Percentiles rank a stretch among this genome's conserved stretches.
Evolutionary conservation across 2,113 vertebrate genomes (phyloP).

Genomic region (Mus pahari): DNA sequence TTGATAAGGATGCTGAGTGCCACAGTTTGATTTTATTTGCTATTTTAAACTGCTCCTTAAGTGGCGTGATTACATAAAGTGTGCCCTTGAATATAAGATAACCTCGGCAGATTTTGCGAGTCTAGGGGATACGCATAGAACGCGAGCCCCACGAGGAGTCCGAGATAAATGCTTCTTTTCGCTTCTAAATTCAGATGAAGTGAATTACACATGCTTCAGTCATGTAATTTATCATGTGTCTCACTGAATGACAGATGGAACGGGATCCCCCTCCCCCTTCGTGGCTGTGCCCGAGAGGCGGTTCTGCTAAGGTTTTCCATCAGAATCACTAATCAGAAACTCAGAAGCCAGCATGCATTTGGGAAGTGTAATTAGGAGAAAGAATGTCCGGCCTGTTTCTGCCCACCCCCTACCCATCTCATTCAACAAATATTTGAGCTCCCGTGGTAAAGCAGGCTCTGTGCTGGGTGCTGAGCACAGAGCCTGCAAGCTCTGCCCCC

Average conservation of each 20-base stretch:
- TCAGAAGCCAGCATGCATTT: not conserved
- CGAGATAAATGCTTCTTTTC: conserved; percentile 65
- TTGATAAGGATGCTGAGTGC: conserved; percentile 76
- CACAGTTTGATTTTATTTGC: conserved; percentile 72
- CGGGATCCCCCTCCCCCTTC: not conserved
- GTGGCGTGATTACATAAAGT: conserved; percentile 80
- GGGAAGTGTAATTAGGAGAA: not conserved
- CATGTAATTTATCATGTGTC: conserved; percentile 56
- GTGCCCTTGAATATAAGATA: conserved; percentile 76
- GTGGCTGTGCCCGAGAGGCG: conserved; percentile 30
- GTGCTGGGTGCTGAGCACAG: not conserved
- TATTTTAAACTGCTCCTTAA: conserved; percentile 72
- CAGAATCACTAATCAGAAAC: conserved; percentile 49
- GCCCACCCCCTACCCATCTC: not conserved
- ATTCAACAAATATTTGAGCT: conserved; percentile 20
- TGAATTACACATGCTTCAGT: conserved; percentile 58
- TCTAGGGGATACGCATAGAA: conserved; percentile 66
- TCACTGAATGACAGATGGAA: conserved; percentile 70
- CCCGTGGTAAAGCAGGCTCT: not conserved
- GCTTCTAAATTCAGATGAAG: conserved; percentile 65
- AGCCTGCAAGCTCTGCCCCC: not conserved
- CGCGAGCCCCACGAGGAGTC: conserved; percentile 55
- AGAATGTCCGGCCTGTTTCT: not conserved
- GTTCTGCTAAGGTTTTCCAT: conserved; percentile 25
- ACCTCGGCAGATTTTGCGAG: conserved; percentile 64